A percentile compares a stretch with the other conserved stretches of the same genome.
phyloP scores from a whole-genome alignment of 2,113 vertebrate species.

The Pangasianodon gigas region DNA sequence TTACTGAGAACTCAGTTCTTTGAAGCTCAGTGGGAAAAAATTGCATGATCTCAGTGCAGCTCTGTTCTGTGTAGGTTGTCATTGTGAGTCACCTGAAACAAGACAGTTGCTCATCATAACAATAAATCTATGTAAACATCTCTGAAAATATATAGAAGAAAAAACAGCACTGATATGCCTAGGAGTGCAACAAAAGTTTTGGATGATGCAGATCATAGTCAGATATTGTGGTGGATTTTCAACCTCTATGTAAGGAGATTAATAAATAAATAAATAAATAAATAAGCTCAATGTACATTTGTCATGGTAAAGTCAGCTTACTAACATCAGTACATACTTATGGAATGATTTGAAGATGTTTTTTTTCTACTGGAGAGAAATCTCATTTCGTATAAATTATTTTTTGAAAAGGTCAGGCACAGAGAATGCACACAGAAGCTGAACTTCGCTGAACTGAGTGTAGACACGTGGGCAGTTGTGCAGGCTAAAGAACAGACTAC shows the following conservation, averaged over 20 bases:
- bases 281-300: not conserved
- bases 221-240: not conserved
- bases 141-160: not conserved
- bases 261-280: not conserved
- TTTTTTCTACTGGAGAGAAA: slow-evolving; percentile 66
- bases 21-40: not conserved
- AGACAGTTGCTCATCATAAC: not conserved
- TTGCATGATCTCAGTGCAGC: not conserved
- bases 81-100: not conserved
- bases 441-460: slow-evolving; percentile 61
- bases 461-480: slow-evolving; percentile 52
- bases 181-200: not conserved
- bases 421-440: slow-evolving; percentile 62
- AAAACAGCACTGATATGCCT: not conserved
- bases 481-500: slow-evolving; percentile 37
- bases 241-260: not conserved
- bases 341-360: slow-evolving; percentile 60
- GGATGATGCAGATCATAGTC: not conserved
- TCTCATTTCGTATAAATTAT: slow-evolving; percentile 74
- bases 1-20: not conserved
- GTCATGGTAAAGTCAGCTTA: not conserved
- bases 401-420: slow-evolving; percentile 73
- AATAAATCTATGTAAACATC: not conserved
- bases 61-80: not conserved
- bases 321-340: not conserved